Evolutionary conservation across 2,113 vertebrate genomes (phyloP).

Genomic region (Anguilla rostrata): DNA sequence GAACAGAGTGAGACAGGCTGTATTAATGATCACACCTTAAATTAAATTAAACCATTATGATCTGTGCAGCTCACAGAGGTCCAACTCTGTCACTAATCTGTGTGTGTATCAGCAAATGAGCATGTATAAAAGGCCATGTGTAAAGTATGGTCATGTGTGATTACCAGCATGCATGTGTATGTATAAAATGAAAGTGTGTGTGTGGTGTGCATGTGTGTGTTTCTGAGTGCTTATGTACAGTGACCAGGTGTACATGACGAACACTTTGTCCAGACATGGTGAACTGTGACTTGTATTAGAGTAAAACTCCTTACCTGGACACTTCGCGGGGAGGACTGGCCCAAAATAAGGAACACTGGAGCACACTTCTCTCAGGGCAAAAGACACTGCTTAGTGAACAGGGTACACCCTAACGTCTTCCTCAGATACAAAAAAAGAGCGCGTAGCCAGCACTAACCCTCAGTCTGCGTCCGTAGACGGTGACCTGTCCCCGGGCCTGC

Average conservation of each 20-base stretch:
- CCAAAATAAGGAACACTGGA: too few species aligned
- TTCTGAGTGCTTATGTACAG: background rate
- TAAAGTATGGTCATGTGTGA: background rate
- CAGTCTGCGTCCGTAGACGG: slow-evolving; percentile 90
- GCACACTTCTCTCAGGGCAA: too few species aligned
- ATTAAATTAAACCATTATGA: background rate
- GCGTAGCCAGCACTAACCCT: slow-evolving; percentile 74
- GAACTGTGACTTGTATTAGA: too few species aligned
- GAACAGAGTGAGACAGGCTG: background rate
- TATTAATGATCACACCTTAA: background rate
- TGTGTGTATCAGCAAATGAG: background rate
- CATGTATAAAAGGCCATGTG: background rate
- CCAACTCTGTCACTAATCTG: background rate
- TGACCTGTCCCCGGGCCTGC: slow-evolving; percentile 91
- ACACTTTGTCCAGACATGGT: background rate
- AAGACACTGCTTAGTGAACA: too few species aligned
- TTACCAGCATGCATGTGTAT: background rate
- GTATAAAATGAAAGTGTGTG: too few species aligned
- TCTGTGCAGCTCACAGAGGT: background rate
- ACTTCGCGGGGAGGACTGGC: too few species aligned
- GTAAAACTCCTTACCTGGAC: too few species aligned
- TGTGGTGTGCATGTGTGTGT: slow-evolving; percentile 16
- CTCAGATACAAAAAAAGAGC: too few species aligned
- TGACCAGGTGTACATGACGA: background rate
- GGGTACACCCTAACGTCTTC: too few species aligned